phyloP scores from a whole-genome alignment of 2,797 vertebrate species.

The Eospalax fontanierii region DNA sequence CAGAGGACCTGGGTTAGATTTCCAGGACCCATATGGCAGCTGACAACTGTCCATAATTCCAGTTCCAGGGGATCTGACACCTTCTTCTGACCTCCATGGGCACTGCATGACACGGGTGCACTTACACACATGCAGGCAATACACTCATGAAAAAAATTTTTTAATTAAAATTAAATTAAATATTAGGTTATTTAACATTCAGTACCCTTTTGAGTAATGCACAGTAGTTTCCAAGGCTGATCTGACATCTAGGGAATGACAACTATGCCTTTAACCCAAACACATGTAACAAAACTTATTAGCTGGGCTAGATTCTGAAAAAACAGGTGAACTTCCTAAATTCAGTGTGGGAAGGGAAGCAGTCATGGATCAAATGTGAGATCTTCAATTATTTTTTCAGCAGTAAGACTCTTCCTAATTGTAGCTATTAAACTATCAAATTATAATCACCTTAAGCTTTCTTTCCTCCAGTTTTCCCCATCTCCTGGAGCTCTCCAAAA shows the following conservation, averaged over 20 bases:
- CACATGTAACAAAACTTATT: neutral
- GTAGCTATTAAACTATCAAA: neutral
- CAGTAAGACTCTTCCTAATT: neutral
- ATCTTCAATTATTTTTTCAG: neutral
- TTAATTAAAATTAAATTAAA: too few species aligned
- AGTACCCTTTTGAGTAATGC: neutral
- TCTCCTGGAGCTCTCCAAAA: constrained; percentile 78
- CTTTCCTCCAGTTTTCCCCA: constrained; percentile 78
- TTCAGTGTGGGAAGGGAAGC: neutral
- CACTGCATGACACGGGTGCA: too few species aligned
- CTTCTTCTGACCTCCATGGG: too few species aligned
- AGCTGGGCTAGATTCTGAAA: neutral
- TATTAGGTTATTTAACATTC: neutral
- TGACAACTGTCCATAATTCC: too few species aligned
- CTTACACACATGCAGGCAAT: too few species aligned
- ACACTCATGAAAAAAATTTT: too few species aligned
- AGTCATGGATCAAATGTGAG: neutral
- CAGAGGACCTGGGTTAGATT: too few species aligned
- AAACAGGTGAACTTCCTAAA: neutral
- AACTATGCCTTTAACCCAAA: neutral
- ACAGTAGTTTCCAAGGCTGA: neutral
- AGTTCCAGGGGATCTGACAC: too few species aligned
- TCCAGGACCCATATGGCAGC: too few species aligned
- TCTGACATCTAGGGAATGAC: neutral
- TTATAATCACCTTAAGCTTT: constrained; percentile 80